A percentile compares a stretch with the other conserved stretches of the same genome.
phyloP scores from a whole-genome alignment of 1,140 invertebrate species.

The Microplitis demolitor region DNA sequence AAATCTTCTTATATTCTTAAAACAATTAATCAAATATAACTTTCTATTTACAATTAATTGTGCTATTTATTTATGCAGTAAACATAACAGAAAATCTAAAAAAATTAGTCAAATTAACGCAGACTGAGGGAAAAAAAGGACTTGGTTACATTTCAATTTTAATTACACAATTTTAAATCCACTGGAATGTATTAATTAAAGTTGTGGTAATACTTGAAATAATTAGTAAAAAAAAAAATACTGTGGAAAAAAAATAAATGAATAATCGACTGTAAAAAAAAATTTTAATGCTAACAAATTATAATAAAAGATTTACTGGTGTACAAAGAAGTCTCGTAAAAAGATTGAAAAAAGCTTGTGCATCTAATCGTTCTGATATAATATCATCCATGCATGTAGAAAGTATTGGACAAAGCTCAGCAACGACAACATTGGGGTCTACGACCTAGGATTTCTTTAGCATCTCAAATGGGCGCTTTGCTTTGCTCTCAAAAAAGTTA shows the following conservation, averaged over 20 bases:
- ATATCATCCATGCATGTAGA: neutral
- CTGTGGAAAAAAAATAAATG: too few relatives aligned
- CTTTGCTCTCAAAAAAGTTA: neutral
- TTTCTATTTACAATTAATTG: neutral
- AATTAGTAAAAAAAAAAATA: too few relatives aligned
- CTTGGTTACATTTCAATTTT: too few relatives aligned
- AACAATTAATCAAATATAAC: neutral
- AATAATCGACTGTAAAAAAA: too few relatives aligned
- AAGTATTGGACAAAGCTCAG: neutral
- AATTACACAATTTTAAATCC: too few relatives aligned
- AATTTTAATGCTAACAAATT: too few relatives aligned
- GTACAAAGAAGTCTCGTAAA: too few relatives aligned
- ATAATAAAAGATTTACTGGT: too few relatives aligned
- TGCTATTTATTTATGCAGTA: neutral
- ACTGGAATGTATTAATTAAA: too few relatives aligned
- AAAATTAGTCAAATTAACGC: too few relatives aligned
- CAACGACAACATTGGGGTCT: neutral
- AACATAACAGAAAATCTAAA: neutral
- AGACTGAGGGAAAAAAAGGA: too few relatives aligned
- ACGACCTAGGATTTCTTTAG: slow-evolving; percentile 5
- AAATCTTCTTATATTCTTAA: neutral
- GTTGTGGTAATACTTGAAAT: too few relatives aligned
- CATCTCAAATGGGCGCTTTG: neutral
- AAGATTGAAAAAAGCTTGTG: neutral
- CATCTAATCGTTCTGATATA: neutral